Evolutionary conservation across 1,140 invertebrate genomes (phyloP).

Genomic region (Aphidius ervi): DNA sequence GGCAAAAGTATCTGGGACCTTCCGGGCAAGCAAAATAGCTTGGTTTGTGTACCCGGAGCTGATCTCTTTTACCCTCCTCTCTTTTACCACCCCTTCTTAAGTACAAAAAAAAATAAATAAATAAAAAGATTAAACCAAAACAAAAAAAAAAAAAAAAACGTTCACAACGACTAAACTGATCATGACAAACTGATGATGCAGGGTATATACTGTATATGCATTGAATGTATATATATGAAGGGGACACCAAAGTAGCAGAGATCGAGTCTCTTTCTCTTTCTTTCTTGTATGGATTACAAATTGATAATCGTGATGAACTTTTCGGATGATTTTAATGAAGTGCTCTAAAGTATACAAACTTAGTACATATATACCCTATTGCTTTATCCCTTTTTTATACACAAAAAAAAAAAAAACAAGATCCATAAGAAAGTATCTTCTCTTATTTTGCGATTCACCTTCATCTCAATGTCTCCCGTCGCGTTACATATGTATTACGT

Average conservation of each 20-base stretch:
- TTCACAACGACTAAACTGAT: not conserved
- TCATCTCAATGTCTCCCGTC: constrained; percentile 21
- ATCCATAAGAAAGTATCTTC: constrained; percentile 2
- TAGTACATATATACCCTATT: no score
- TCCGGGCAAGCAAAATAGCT: constrained; percentile 18
- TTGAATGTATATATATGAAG: not conserved
- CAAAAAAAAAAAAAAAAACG: not conserved
- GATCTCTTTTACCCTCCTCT: no score
- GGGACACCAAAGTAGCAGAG: not conserved
- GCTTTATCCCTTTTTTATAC: not conserved
- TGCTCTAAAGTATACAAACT: no score
- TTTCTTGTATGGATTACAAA: not conserved
- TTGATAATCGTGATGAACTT: no score
- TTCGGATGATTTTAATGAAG: no score
- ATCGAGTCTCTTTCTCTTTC: not conserved
- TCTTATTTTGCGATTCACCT: constrained; percentile 1
- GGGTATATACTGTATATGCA: not conserved
- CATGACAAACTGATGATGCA: not conserved
- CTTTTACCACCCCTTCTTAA: no score
- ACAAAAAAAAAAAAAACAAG: no score
- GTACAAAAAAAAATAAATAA: not conserved
- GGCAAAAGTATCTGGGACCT: constrained; percentile 17
- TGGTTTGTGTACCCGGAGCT: no score
- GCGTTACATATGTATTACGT: constrained; percentile 45
- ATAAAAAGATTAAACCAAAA: not conserved